phyloP scores from a whole-genome alignment of 64 coral and sea anemone species.

The Acropora tenuis region DNA sequence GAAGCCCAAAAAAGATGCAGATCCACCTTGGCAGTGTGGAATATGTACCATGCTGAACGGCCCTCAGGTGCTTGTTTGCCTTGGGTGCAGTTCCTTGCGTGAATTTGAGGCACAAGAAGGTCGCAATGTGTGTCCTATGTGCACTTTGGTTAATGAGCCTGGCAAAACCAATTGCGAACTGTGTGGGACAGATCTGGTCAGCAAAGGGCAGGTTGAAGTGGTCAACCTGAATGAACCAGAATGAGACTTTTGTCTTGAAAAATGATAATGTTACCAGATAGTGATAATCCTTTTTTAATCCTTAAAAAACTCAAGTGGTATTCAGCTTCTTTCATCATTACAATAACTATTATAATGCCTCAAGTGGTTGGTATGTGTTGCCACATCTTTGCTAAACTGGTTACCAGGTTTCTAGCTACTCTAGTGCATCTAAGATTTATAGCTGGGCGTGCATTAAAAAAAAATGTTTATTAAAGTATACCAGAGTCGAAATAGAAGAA shows the following conservation, averaged over 20 bases:
- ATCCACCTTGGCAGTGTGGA: constrained; percentile 69
- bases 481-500: too few species aligned
- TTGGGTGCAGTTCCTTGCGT: constrained; percentile 69
- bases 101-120: constrained; percentile 64
- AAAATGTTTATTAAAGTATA: too few species aligned
- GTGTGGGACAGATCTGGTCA: constrained; percentile 68
- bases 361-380: too few species aligned
- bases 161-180: constrained; percentile 88
- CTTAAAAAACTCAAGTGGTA: background rate
- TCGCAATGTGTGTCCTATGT: constrained; percentile 81
- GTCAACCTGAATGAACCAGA: background rate
- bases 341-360: too few species aligned
- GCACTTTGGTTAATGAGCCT: constrained; percentile 91
- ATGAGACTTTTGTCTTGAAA: background rate
- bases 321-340: background rate
- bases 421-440: too few species aligned
- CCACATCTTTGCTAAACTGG: too few species aligned
- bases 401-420: too few species aligned
- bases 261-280: background rate
- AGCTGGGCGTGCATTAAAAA: too few species aligned
- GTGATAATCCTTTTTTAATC: background rate
- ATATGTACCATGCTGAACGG: constrained; percentile 88
- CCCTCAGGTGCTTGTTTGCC: constrained; percentile 71
- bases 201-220: background rate
- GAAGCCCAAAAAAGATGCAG: constrained; percentile 10